Conservation (phyloP, 2,888 invertebrate genomes). For the Melanostoma scalare region DNA sequence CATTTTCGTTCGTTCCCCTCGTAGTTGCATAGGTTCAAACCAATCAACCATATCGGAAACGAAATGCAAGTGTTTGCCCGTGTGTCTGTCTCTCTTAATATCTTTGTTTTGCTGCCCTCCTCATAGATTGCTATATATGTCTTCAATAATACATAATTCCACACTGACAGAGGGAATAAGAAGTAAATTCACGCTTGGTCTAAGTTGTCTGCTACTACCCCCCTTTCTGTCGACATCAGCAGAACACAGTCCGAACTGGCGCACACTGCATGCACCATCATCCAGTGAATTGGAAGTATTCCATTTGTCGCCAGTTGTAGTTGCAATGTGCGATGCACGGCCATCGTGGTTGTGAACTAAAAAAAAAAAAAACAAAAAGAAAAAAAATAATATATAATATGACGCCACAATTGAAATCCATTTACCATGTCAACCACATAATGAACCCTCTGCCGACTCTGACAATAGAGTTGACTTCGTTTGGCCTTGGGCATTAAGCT, state of each 20-base stretch:
- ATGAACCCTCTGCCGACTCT: constrained; percentile 45
- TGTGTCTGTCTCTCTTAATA: constrained; percentile 15
- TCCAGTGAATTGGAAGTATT: constrained; percentile 33
- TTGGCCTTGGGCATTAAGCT: constrained; percentile 67
- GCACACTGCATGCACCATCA: constrained; percentile 9
- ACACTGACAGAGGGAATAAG: constrained; percentile 11
- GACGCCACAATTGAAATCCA: constrained; percentile 71
- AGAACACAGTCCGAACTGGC: constrained; percentile 1
- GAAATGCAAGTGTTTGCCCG: constrained; percentile 66
- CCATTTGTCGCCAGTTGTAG: constrained; percentile 61
- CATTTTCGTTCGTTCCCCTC: constrained; percentile 62
- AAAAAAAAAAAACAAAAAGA: constrained; percentile 24
- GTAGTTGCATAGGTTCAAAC: constrained; percentile 53
- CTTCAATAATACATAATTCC: constrained; percentile 20
- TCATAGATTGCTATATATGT: background rate
- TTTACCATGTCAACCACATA: constrained; percentile 70
- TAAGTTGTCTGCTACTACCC: constrained; percentile 3
- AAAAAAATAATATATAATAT: constrained; percentile 21
- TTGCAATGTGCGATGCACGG: background rate
- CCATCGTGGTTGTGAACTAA: background rate
- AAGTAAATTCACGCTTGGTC: constrained; percentile 52
- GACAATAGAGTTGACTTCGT: constrained; percentile 69
- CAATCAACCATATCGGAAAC: constrained; percentile 68
- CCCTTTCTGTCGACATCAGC: constrained; percentile 18
- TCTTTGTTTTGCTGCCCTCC: background rate